Evolutionary conservation across 1,140 invertebrate species (phyloP).

Genomic region (Muscidifurax raptorellus): DNA sequence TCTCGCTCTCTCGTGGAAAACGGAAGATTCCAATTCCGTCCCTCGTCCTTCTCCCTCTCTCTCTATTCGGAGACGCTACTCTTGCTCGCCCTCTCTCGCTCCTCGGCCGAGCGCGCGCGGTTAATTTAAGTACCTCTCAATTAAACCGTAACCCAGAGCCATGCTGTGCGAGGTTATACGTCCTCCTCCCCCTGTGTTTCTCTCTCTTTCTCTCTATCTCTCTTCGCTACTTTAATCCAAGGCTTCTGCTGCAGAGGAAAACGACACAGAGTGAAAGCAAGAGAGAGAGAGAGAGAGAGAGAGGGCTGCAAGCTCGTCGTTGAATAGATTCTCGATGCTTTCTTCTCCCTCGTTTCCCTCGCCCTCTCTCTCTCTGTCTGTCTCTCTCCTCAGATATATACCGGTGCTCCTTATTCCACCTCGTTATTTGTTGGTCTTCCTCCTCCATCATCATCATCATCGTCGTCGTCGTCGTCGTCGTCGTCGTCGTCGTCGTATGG

Average conservation of each 20-base stretch:
- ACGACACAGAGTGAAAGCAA: background rate
- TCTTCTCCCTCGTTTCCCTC: slow-evolving; percentile 26
- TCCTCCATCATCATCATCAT: slow-evolving; percentile 36
- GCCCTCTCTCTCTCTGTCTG: background rate
- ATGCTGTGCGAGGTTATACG: slow-evolving; percentile 28
- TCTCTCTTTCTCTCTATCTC: background rate
- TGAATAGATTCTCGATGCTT: slow-evolving; percentile 41
- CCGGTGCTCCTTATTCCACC: slow-evolving; percentile 34
- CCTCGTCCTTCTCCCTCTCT: background rate
- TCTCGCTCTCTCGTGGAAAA: background rate
- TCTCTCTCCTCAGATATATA: background rate
- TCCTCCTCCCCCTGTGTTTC: background rate
- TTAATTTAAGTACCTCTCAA: slow-evolving; percentile 52
- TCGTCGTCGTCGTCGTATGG: slow-evolving; percentile 8
- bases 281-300: background rate
- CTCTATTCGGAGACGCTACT: background rate
- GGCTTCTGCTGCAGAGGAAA: background rate
- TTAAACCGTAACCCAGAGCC: slow-evolving; percentile 50
- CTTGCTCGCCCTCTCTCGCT: background rate
- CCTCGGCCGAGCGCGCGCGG: slow-evolving; percentile 23
- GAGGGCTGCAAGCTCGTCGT: slow-evolving; percentile 4
- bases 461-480: slow-evolving; percentile 23
- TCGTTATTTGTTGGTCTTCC: slow-evolving; percentile 47
- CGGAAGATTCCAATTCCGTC: slow-evolving; percentile 44
- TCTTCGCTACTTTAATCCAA: slow-evolving; percentile 37